These are phyloP conservation scores for Noctua fimbriata DNA, from an alignment of 2,888 invertebrate genomes.

Conservation along the genomic window DNA sequence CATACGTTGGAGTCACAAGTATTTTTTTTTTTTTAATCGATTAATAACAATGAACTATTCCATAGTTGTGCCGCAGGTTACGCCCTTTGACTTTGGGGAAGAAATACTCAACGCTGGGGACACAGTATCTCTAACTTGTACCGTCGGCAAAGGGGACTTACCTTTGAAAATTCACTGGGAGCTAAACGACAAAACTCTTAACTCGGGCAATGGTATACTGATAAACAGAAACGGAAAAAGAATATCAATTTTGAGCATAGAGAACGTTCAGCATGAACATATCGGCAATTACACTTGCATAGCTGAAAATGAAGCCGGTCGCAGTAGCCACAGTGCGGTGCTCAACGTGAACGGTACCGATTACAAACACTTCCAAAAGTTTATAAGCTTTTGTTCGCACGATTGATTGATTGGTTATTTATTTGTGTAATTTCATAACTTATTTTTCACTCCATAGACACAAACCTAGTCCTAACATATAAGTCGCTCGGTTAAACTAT, in stretches of 20 bases:
- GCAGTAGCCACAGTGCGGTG: slow-evolving; percentile 91
- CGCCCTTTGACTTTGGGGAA: slow-evolving; percentile 94
- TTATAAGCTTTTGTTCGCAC: slow-evolving; percentile 79
- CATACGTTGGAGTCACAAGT: not conserved
- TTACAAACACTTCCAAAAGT: slow-evolving; percentile 27
- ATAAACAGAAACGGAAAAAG: slow-evolving; percentile 91
- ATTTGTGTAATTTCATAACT: slow-evolving; percentile 61
- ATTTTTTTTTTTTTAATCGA: not conserved
- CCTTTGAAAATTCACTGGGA: slow-evolving; percentile 93
- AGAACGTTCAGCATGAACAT: slow-evolving; percentile 90
- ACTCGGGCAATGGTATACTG: slow-evolving; percentile 90
- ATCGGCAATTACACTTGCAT: slow-evolving; percentile 92
- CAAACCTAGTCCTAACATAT: slow-evolving; percentile 47
- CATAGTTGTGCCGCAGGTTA: slow-evolving; percentile 94
- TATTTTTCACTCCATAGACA: slow-evolving; percentile 42
- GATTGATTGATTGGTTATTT: slow-evolving; percentile 88
- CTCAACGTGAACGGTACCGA: slow-evolving; percentile 92
- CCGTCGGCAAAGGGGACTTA: slow-evolving; percentile 93
- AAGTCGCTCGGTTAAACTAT: not conserved
- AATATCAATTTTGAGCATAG: slow-evolving; percentile 92
- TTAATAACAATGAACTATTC: slow-evolving; percentile 59
- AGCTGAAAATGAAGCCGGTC: slow-evolving; percentile 92
- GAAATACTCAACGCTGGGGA: slow-evolving; percentile 93
- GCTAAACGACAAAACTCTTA: slow-evolving; percentile 90
- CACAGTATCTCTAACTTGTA: slow-evolving; percentile 92